These are phyloP conservation scores for Brachypterus glaber DNA, from an alignment of 2,888 invertebrate genomes.

Conservation along the genomic window DNA sequence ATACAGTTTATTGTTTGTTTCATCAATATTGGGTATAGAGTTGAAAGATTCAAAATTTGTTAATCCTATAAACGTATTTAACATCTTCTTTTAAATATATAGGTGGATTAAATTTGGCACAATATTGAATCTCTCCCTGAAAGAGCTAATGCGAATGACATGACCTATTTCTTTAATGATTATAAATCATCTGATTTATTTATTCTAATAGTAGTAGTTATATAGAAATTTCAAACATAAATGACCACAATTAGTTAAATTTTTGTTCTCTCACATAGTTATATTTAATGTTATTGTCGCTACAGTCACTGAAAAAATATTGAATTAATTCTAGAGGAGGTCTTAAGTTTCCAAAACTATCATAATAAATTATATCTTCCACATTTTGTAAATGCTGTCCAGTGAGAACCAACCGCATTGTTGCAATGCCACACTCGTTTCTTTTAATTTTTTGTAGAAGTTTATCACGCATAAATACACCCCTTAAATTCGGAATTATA, in stretches of 20 bases:
- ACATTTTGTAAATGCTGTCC: conserved; percentile 14
- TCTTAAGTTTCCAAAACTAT: conserved; percentile 14
- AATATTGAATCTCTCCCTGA: too few species aligned
- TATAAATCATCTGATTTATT: too few species aligned
- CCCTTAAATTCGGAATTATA: conserved; percentile 12
- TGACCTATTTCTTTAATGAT: too few species aligned
- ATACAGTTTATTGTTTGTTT: conserved; percentile 27
- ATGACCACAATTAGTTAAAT: too few species aligned
- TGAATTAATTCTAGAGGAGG: conserved; percentile 16
- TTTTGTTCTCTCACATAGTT: conserved; percentile 8
- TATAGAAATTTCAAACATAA: too few species aligned
- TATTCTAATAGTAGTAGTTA: too few species aligned
- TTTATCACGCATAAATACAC: conserved; percentile 13
- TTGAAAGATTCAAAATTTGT: conserved; percentile 27
- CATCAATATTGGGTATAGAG: conserved; percentile 30
- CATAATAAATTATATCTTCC: conserved; percentile 15
- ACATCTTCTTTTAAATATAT: conserved; percentile 19
- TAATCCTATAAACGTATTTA: conserved; percentile 24
- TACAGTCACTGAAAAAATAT: too few species aligned
- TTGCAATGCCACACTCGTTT: conserved; percentile 15
- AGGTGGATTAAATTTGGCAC: conserved; percentile 19
- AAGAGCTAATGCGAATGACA: too few species aligned
- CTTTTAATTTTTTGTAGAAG: conserved; percentile 9
- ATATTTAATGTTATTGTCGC: too few species aligned
- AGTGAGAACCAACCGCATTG: conserved; percentile 16